Base-by-base conservation (phyloP, 2,797 vertebrate genomes). In the Setipinna tenuifilis region DNA sequence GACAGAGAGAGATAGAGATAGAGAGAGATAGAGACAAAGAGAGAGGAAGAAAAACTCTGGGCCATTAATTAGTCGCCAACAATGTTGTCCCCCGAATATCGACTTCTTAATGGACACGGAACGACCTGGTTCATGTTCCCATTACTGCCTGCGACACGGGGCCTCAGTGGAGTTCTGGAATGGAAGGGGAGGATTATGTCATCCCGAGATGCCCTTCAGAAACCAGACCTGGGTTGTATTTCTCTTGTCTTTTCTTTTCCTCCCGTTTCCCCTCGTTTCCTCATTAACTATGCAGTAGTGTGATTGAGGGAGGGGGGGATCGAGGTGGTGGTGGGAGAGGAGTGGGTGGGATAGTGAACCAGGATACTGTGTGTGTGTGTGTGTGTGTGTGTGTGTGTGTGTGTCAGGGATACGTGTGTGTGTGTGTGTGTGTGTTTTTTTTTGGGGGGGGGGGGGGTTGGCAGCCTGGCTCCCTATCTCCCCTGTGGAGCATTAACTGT, bases 91-190 rank as follows among this genome's bases (percentile, higher is more conserved):
- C 86, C 90, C 85, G 84, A 92, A 93, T 94, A 96, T 96, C 85
- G 95, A 96, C 95, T 93, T 92, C 94, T 93, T 96, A 96, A 96
- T 96, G 95, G 95, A 95, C 93, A 94, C 87, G 88, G 89, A 92
- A 94, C 89, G 91, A 92, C 94, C 93, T 91, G 93, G 94, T 94
- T 95, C 90, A 88, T 91, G 90, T 95, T 95, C 92, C 94, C 93
- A 92, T 86, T 91, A 90, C 59, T 93, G 93, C 94, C 95, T 93
- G 94, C 94, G 95, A 92, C 95, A 93, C 89, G 54, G 54, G 89
- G 85, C 89, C 89, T 94, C 94, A 87, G 91, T 81, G 85, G 94
- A 94, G 90, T 89, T 90, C 90, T 83, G 89, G 90, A 88, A 90
- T 88, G 92, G 91, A 78, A n/a, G 71, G 71, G 35, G 71, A 44